Conservation (phyloP, 1,140 invertebrate species). For the Aphelinus atriplicis region DNA sequence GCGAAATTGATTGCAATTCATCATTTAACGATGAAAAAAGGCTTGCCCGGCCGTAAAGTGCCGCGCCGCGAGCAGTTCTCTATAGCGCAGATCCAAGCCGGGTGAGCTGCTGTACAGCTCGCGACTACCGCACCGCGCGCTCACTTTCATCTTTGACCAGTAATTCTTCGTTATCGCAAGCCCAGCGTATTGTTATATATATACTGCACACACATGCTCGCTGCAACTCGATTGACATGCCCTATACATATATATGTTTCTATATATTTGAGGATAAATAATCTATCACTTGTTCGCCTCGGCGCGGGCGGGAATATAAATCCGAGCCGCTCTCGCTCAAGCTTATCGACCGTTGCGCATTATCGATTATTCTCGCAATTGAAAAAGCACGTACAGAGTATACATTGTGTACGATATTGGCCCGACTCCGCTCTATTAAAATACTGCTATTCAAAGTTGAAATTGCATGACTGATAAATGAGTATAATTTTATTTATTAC, state of each 20-base stretch:
- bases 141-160: constrained; percentile 2
- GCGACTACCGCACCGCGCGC: not conserved
- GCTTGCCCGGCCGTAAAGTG: too few relatives aligned
- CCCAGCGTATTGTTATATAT: too few relatives aligned
- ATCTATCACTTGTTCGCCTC: not conserved
- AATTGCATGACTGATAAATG: too few relatives aligned
- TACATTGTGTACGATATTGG: too few relatives aligned
- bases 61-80: too few relatives aligned
- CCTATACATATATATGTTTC: constrained; percentile 1
- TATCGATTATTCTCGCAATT: constrained; percentile 15
- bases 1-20: too few relatives aligned
- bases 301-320: not conserved
- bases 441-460: too few relatives aligned
- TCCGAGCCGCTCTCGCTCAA: not conserved
- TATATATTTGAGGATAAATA: constrained; percentile 1
- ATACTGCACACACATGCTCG: too few relatives aligned
- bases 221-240: constrained; percentile 1
- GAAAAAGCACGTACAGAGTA: constrained; percentile 6
- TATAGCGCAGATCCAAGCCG: not conserved
- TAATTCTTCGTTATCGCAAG: constrained; percentile 19
- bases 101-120: not conserved
- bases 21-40: too few relatives aligned
- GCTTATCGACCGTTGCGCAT: not conserved
- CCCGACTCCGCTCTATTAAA: too few relatives aligned
- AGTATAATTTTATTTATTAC: too few relatives aligned